Base-by-base conservation (phyloP, 2,888 invertebrate genomes). In the Cephus pygmeus region DNA sequence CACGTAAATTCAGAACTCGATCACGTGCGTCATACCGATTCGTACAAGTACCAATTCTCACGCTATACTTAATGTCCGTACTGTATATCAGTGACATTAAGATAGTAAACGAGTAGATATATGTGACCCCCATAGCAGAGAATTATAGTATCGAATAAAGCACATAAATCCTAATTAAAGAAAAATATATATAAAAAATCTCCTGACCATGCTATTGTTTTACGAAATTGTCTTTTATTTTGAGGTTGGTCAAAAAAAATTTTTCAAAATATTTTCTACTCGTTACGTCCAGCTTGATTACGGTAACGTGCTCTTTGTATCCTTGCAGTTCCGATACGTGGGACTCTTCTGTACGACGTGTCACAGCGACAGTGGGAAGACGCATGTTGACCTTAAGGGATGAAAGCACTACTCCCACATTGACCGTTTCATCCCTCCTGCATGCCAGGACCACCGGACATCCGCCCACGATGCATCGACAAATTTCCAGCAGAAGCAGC, bases 361-460 rank as follows among this genome's bases (percentile, higher is more conserved):
- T 33, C 31, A 23, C 69, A 31, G 69, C 69, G 30, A 69, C 69
- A 30, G 33, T 30, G 30, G 69, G 33, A 33, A 69, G 33, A 31
- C 69, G 30, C 69, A 31, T 33, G 69, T 30, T 30, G 69, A 31
- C 31, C 31, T 33, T 30, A 9, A 69, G 69, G 69, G 69, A n/a
- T 31, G 33, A 33, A 30, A 30, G 69, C 69, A 4, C 30, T 30
- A 31, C 69, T 30, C 69, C 34, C 73, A 35, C 73, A 35, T 34
- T 73, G 73, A 73, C 73, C 73, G 73, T 73, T 73, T 35, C 73
- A 15, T 73, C 73, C 73, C 73, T 35, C 76, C 73, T 68, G 36
- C 78, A 33, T 69, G 36, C 79, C 73, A 73, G 73, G 73, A 76
- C 73, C 73, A 79, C 79, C 79, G 79, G 79, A 79, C 79, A 73